These are phyloP conservation scores for Bombus confusus DNA, from an alignment of 1,140 invertebrate species.

Conservation along the genomic window DNA sequence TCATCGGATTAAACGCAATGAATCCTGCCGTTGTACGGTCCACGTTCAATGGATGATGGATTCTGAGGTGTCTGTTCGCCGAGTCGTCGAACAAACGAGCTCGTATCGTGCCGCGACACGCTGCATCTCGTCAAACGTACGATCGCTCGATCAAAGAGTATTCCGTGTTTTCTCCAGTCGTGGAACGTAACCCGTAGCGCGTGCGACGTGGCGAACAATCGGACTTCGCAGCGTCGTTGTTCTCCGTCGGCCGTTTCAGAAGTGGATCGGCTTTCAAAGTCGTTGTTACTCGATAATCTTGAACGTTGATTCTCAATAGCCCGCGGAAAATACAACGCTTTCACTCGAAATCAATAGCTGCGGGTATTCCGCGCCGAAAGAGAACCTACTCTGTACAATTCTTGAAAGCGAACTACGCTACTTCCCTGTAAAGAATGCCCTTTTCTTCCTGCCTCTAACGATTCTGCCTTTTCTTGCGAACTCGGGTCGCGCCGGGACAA, in stretches of 20 bases:
- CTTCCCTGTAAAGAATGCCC: background rate
- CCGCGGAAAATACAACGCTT: slow-evolving; percentile 39
- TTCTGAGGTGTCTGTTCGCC: background rate
- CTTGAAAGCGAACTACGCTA: background rate
- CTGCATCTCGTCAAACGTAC: no score
- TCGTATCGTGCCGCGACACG: no score
- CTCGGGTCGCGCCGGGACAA: background rate
- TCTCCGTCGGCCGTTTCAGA: background rate
- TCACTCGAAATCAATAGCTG: slow-evolving; percentile 35
- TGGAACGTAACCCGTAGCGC: no score
- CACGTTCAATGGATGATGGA: background rate
- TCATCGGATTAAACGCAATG: background rate
- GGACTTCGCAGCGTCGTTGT: background rate
- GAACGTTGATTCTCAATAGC: slow-evolving; percentile 18
- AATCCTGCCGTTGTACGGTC: background rate
- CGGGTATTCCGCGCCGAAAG: slow-evolving; percentile 40
- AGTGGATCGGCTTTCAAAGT: slow-evolving; percentile 20
- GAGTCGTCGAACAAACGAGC: background rate
- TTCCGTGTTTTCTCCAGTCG: no score
- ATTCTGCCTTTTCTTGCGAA: background rate
- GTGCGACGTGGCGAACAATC: background rate
- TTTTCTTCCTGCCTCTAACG: background rate
- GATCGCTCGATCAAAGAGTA: no score
- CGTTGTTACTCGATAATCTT: slow-evolving; percentile 43
- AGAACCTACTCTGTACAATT: slow-evolving; percentile 30